phyloP scores from a whole-genome alignment of 2,888 invertebrate species.

The Chromoteleia sp. region DNA sequence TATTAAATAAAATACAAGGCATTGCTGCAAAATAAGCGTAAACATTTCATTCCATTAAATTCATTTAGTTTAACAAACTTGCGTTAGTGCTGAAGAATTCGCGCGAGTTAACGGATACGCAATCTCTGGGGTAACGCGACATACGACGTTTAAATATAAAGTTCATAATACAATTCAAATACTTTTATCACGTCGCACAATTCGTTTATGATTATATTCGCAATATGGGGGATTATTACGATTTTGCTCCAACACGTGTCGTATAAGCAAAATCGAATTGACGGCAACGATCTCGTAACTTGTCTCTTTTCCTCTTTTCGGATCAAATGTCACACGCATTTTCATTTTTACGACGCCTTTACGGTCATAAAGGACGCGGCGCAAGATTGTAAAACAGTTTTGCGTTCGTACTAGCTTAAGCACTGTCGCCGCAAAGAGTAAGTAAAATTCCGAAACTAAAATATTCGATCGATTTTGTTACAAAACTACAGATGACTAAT shows the following conservation, averaged over 20 bases:
- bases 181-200: conserved; percentile 68
- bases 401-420: conserved; percentile 18
- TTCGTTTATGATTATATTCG: conserved; percentile 72
- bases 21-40: background rate
- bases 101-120: background rate
- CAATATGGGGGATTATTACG: conserved; percentile 63
- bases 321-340: conserved; percentile 76
- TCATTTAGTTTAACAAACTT: background rate
- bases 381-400: conserved; percentile 69
- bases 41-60: background rate
- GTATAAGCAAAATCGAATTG: conserved; percentile 67
- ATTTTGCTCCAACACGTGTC: conserved; percentile 68
- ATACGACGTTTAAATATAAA: conserved; percentile 15
- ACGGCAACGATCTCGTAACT: conserved; percentile 65
- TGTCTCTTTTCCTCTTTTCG: conserved; percentile 53
- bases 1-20: conserved; percentile 7
- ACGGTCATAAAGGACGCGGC: conserved; percentile 74
- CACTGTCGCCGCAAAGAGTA: conserved; percentile 8
- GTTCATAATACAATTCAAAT: conserved; percentile 45
- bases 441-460: conserved; percentile 29
- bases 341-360: conserved; percentile 76
- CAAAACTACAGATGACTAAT: conserved; percentile 21
- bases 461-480: conserved; percentile 51
- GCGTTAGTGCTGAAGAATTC: conserved; percentile 7
- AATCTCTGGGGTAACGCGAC: conserved; percentile 16